Conservation (phyloP, 1,140 invertebrate genomes). For the Scaptomyza montana region DNA sequence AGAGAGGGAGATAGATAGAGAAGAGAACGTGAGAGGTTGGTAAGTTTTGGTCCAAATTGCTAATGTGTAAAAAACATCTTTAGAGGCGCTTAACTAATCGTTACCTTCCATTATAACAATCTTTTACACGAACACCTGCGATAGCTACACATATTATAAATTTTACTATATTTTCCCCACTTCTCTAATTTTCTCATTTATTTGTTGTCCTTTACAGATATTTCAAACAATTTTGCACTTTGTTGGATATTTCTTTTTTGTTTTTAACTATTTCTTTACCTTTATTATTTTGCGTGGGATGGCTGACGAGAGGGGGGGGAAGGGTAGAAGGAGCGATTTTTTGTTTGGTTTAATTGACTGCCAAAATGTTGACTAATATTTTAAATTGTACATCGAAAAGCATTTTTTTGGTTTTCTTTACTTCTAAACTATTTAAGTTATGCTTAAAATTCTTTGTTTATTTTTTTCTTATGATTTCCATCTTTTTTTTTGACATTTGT, state of each 20-base stretch:
- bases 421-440: conserved; percentile 61
- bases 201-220: not conserved
- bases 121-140: not conserved
- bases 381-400: conserved; percentile 45
- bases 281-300: not conserved
- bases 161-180: no score
- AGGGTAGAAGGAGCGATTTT: not conserved
- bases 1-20: not conserved
- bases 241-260: not conserved
- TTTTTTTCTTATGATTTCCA: conserved; percentile 12
- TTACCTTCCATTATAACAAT: conserved; percentile 10
- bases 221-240: conserved; percentile 9
- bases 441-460: conserved; percentile 47
- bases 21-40: conserved; percentile 4
- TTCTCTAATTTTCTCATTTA: not conserved
- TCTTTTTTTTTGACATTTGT: conserved; percentile 62
- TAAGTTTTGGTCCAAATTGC: conserved; percentile 71
- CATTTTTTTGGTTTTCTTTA: conserved; percentile 14
- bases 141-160: not conserved
- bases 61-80: conserved; percentile 36
- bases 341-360: conserved; percentile 41
- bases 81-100: not conserved
- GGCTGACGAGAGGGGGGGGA: not conserved
- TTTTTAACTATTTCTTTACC: not conserved
- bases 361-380: conserved; percentile 44